phyloP scores from a whole-genome alignment of 2,888 invertebrate genomes.

The Athripsodes cinereus region DNA sequence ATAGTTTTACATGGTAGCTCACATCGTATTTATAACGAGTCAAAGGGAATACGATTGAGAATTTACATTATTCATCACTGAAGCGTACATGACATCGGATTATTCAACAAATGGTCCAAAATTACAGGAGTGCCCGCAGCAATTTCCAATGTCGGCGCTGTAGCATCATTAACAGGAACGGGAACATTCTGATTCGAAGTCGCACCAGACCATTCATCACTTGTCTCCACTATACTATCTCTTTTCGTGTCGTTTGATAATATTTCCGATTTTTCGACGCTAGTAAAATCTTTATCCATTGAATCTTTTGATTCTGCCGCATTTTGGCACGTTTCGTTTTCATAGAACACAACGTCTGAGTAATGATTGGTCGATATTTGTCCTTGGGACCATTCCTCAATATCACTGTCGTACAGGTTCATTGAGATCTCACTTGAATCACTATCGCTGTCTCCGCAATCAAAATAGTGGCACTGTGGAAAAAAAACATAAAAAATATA shows the following conservation, averaged over 20 bases:
- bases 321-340: slow-evolving; percentile 13
- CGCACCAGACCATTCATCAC: too few species aligned
- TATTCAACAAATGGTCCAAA: slow-evolving; percentile 42
- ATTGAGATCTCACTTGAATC: slow-evolving; percentile 23
- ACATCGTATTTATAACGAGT: too few species aligned
- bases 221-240: not conserved
- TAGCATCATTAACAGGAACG: slow-evolving; percentile 13
- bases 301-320: slow-evolving; percentile 6
- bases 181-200: slow-evolving; percentile 5
- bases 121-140: slow-evolving; percentile 45
- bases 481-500: slow-evolving; percentile 1
- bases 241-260: too few species aligned
- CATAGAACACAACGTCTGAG: slow-evolving; percentile 13
- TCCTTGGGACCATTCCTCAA: slow-evolving; percentile 15
- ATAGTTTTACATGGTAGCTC: too few species aligned
- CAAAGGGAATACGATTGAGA: not conserved
- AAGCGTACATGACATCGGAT: slow-evolving; percentile 42
- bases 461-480: slow-evolving; percentile 25
- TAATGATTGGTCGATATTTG: slow-evolving; percentile 2
- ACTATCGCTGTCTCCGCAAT: slow-evolving; percentile 25
- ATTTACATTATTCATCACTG: slow-evolving; percentile 20
- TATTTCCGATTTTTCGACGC: not conserved
- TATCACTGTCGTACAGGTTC: slow-evolving; percentile 20
- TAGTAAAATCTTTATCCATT: slow-evolving; percentile 4
- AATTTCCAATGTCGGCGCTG: slow-evolving; percentile 30